Evolutionary conservation across 1,140 invertebrate genomes (phyloP).

Genomic region (Antheraea mylitta): DNA sequence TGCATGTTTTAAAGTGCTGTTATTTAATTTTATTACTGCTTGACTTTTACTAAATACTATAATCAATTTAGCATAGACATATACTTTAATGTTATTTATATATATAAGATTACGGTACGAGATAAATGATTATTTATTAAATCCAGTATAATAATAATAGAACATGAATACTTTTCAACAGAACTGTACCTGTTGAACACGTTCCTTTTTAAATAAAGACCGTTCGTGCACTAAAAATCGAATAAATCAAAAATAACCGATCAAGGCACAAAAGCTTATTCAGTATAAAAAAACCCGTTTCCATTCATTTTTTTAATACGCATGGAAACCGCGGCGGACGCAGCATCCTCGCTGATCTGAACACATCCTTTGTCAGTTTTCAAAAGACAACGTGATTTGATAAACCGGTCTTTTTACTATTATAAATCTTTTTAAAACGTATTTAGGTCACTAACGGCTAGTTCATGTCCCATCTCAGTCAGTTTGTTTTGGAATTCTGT

Average conservation of each 20-base stretch:
- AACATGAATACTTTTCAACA: conserved; percentile 28
- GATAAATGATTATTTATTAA: background rate
- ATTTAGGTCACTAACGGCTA: conserved; percentile 67
- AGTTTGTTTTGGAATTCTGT: conserved; percentile 5
- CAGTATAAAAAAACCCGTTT: conserved; percentile 58
- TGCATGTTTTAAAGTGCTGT: too few species aligned
- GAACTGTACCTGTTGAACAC: conserved; percentile 67
- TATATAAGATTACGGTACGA: background rate
- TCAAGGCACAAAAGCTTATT: conserved; percentile 67
- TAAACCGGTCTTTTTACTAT: conserved; percentile 63
- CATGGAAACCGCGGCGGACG: conserved; percentile 39
- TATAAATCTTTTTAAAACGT: conserved; percentile 33
- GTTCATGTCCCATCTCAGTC: conserved; percentile 7
- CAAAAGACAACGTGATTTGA: conserved; percentile 59
- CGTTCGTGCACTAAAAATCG: conserved; percentile 67
- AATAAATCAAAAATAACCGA: conserved; percentile 77
- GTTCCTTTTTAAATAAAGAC: conserved; percentile 62
- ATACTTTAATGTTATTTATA: too few species aligned
- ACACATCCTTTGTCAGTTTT: conserved; percentile 51
- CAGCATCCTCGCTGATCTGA: conserved; percentile 72
- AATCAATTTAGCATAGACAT: too few species aligned
- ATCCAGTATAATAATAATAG: background rate
- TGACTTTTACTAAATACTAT: too few species aligned
- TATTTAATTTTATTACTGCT: too few species aligned
- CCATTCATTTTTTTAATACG: conserved; percentile 35